Base-by-base conservation (phyloP, 2,888 invertebrate genomes). In the Agrochola lota region DNA sequence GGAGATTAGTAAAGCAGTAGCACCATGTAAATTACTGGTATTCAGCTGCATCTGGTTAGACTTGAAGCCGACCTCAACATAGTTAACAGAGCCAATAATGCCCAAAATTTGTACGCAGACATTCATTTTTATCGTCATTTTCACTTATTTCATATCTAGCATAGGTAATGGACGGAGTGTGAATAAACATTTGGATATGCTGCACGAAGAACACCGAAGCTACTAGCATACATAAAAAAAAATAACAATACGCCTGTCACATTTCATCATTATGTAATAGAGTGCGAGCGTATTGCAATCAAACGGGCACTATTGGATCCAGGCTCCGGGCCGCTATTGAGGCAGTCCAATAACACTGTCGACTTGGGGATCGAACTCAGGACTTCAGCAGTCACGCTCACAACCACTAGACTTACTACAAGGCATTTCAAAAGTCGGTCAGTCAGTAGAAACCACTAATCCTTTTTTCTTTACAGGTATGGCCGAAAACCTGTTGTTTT, bases 401-500 rank as follows among this genome's bases (percentile, higher is more conserved):
- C 66, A 6, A 66, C 26, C 20, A 46, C 20, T 46, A 46, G 7
- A 26, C n/a, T n/a, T 43, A 43, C 20, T 12, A 20, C 6, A n/a
- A 52, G 11, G 4, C 60, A 63, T 43, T 57, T 49, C 11, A 46
- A 20, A 46, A 55, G 7, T 46, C 17, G 30, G 20, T 55, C 12
- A 7, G n/a, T 55, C 3, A 20, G 0, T 35, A 35, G 8, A 35
- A 35, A 35, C 20, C 6, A 40, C 11, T 69, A 26, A 77, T n/a
- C 9, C 20, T 59, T 2, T 78, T 79, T 60, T 52, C 52, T 71
- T 78, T 46, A 52, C 66, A 79, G 78, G 3, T 79, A 15, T 79
- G 78, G 66, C 35, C 59, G 79, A 12, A 79, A 66, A 55, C 71
- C 79, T 26, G 72, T 79, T 26, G 66, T 66, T 4, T 55, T 66